phyloP scores from a whole-genome alignment of 2,113 vertebrate species.

The Ailurus styani region DNA sequence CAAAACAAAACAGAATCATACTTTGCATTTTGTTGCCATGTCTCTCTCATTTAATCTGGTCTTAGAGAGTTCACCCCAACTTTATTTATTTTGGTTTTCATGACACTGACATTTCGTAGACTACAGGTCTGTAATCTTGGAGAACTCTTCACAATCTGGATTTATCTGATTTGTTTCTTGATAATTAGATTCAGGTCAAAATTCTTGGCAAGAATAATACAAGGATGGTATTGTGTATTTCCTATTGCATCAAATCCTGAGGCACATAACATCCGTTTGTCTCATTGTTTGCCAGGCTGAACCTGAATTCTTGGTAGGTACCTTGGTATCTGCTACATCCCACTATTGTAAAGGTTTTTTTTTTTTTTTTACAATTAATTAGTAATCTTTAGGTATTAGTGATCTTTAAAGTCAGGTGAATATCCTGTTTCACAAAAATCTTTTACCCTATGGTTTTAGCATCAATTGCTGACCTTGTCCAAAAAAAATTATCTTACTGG shows the following conservation, averaged over 20 bases:
- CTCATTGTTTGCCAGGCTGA: not conserved
- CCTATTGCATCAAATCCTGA: not conserved
- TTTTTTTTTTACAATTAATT: not conserved
- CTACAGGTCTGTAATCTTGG: not conserved
- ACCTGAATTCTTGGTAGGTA: not conserved
- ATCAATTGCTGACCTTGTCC: not conserved
- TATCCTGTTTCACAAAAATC: not conserved
- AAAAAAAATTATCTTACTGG: not conserved
- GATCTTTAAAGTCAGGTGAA: not conserved
- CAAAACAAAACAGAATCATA: not conserved
- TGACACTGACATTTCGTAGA: not conserved
- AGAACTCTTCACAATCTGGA: not conserved
- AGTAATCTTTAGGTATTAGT: not conserved
- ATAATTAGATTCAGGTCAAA: conserved; percentile 18
- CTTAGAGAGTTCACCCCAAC: not conserved
- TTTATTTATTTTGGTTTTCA: not conserved
- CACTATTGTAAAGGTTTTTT: not conserved
- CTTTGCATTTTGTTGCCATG: not conserved
- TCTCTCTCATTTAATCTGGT: not conserved
- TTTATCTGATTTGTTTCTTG: not conserved
- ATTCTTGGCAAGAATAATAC: not conserved
- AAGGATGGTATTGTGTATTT: not conserved
- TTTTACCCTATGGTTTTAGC: not conserved
- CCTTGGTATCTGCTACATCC: not conserved
- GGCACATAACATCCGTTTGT: not conserved